phyloP scores from a whole-genome alignment of 2,888 invertebrate genomes.

The Aporophyla nigra region DNA sequence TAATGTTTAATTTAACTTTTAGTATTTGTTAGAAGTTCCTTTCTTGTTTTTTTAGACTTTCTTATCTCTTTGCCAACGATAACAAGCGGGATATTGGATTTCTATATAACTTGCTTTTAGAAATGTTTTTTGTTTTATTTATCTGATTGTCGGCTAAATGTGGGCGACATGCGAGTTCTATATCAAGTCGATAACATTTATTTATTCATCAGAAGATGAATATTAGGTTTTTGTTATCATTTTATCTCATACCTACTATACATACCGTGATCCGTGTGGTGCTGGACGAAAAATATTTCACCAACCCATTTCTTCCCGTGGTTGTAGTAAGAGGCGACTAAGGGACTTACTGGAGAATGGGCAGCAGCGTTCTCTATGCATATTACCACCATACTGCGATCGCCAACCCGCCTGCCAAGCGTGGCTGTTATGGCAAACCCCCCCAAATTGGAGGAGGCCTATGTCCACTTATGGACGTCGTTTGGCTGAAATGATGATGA shows the following conservation, averaged over 20 bases:
- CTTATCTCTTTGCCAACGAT: conserved; percentile 37
- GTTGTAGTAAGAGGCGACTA: too few species aligned
- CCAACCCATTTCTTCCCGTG: too few species aligned
- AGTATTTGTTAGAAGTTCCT: conserved; percentile 24
- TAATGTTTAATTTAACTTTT: conserved; percentile 58
- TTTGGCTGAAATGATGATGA: too few species aligned
- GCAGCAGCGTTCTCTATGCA: too few species aligned
- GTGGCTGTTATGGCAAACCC: too few species aligned
- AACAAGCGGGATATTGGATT: conserved; percentile 34
- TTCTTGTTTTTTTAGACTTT: conserved; percentile 38
- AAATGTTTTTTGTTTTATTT: conserved; percentile 20
- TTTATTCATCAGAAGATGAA: not conserved
- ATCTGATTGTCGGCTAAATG: conserved; percentile 6
- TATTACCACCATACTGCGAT: too few species aligned
- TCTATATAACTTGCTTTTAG: conserved; percentile 33
- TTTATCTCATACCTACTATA: not conserved
- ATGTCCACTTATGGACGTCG: too few species aligned
- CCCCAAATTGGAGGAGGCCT: too few species aligned
- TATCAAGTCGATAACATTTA: not conserved
- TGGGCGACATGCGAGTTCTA: not conserved
- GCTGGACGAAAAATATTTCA: too few species aligned
- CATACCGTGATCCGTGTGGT: too few species aligned
- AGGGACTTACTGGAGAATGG: too few species aligned
- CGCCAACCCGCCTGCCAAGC: too few species aligned
- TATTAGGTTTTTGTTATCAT: not conserved